Evolutionary conservation across 2,888 invertebrate species (phyloP).

Genomic region (Cephus runcator): DNA sequence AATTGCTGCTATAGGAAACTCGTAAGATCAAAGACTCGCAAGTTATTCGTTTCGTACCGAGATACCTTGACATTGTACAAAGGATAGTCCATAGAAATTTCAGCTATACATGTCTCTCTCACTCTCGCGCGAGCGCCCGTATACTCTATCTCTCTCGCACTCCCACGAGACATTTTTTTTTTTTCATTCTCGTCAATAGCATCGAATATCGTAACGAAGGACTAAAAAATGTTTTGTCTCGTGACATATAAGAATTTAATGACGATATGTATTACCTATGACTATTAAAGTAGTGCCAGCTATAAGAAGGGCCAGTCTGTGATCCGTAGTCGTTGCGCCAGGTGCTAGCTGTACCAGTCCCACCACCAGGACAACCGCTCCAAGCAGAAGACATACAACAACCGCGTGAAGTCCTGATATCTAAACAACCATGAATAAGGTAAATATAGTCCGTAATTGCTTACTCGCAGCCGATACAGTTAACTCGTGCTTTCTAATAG

Average conservation of each 20-base stretch:
- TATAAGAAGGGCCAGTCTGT: conserved; percentile 77
- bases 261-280: conserved; percentile 63
- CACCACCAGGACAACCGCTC: conserved; percentile 80
- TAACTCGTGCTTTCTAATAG: not conserved
- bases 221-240: not conserved
- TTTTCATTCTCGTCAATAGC: not conserved
- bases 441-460: not conserved
- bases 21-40: not conserved
- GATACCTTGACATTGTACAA: too few species aligned
- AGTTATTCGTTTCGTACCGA: not conserved
- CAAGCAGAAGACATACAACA: conserved; percentile 79
- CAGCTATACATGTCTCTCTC: not conserved
- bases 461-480: not conserved
- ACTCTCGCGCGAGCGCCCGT: too few species aligned
- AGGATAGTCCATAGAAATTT: not conserved
- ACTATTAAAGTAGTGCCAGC: conserved; percentile 74
- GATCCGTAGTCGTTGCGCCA: conserved; percentile 81
- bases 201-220: not conserved
- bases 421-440: conserved; percentile 60
- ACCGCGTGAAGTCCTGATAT: conserved; percentile 79
- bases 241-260: not conserved
- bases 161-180: not conserved
- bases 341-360: conserved; percentile 82
- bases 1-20: not conserved
- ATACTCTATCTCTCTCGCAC: not conserved